Evolutionary conservation across 2,113 vertebrate species (phyloP).

Genomic region (Leptocoma aspasia): DNA sequence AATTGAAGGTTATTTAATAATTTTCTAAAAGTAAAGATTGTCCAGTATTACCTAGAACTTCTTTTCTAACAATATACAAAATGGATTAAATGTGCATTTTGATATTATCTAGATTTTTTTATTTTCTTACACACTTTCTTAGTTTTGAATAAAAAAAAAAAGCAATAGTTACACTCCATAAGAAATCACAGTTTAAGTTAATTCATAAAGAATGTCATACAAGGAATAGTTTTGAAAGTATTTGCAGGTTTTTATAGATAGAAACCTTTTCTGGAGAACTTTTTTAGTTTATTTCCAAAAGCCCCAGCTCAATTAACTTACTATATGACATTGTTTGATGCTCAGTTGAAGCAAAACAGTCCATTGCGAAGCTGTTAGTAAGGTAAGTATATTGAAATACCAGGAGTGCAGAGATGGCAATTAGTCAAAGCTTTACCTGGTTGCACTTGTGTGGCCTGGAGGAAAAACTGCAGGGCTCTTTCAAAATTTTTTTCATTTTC

Average conservation of each 20-base stretch:
- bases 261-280: not conserved
- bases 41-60: not conserved
- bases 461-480: conserved; percentile 88
- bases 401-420: not conserved
- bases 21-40: not conserved
- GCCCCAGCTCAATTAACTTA: not conserved
- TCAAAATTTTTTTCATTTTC: conserved; percentile 96
- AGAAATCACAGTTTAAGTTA: not conserved
- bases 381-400: not conserved
- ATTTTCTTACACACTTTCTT: not conserved
- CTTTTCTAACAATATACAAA: not conserved
- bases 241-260: not conserved
- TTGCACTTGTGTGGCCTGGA: conserved; percentile 93
- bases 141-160: not conserved
- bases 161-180: not conserved
- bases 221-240: not conserved
- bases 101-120: not conserved
- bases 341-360: not conserved
- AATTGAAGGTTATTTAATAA: not conserved
- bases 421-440: conserved; percentile 80
- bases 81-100: not conserved
- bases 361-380: not conserved
- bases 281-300: not conserved
- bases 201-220: not conserved
- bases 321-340: not conserved